phyloP scores from a whole-genome alignment of 2,113 vertebrate species.

The Eidolon helvum region DNA sequence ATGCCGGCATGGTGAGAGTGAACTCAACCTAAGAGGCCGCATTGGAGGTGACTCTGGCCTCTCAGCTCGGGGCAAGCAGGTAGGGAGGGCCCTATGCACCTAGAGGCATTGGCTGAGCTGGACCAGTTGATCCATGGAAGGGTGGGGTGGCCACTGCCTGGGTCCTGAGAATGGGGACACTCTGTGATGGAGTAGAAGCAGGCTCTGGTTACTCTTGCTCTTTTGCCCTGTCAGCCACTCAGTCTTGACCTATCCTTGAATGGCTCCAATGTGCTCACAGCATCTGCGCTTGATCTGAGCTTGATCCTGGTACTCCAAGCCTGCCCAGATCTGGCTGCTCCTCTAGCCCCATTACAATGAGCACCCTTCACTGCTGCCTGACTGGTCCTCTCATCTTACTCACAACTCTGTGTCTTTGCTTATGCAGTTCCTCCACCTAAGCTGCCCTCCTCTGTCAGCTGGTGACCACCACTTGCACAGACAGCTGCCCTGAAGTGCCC shows the following conservation, averaged over 20 bases:
- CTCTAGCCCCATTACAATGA: background rate
- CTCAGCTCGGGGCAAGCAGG: slow-evolving; percentile 85
- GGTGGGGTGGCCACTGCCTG: background rate
- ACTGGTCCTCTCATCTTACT: background rate
- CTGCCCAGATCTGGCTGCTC: background rate
- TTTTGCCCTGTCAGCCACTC: background rate
- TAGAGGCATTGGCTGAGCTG: background rate
- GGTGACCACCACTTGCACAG: background rate
- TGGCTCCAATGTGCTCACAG: background rate
- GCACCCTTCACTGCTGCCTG: background rate
- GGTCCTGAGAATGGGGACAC: background rate
- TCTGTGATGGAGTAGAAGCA: background rate
- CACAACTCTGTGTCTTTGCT: background rate
- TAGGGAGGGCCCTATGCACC: slow-evolving; percentile 47
- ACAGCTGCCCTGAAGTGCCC: background rate
- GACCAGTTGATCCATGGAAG: background rate
- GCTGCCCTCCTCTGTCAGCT: background rate
- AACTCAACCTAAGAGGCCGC: slow-evolving; percentile 90
- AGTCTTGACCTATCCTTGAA: background rate
- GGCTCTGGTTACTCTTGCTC: background rate
- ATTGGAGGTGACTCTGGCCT: slow-evolving; percentile 91
- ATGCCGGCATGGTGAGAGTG: slow-evolving; percentile 93
- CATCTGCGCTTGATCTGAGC: background rate
- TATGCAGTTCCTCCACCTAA: background rate
- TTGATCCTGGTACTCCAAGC: background rate